Percentiles rank a stretch among this genome's conserved stretches.
Conservation (phyloP, 1,140 invertebrate species). For the Scaptomyza hsui region DNA sequence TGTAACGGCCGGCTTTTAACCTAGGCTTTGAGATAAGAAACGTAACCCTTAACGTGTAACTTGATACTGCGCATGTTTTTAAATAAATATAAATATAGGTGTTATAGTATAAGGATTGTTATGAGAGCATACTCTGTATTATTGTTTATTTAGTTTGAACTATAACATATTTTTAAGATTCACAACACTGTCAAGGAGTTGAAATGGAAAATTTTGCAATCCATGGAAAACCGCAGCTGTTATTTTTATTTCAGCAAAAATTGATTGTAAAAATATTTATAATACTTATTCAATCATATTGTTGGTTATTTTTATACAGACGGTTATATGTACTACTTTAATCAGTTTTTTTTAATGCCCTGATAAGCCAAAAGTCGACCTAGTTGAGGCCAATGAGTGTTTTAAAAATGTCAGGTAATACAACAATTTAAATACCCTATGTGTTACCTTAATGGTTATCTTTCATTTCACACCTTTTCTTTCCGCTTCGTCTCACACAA, state of each 20-base stretch:
- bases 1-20: conserved; percentile 19
- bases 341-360: conserved; percentile 43
- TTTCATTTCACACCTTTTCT: background rate
- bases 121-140: background rate
- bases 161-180: no score
- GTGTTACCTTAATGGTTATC: background rate
- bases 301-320: conserved; percentile 45
- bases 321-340: conserved; percentile 25
- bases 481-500: background rate
- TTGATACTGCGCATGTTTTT: conserved; percentile 8
- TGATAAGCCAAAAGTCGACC: conserved; percentile 78
- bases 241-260: conserved; percentile 12
- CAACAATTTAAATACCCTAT: conserved; percentile 5
- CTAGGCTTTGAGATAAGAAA: conserved; percentile 12
- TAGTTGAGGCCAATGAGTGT: conserved; percentile 54
- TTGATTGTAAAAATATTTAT: conserved; percentile 10
- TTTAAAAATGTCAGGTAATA: conserved; percentile 24
- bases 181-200: background rate
- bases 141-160: no score
- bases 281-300: conserved; percentile 30
- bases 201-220: background rate
- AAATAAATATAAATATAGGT: background rate
- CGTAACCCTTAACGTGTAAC: conserved; percentile 7
- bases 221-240: background rate
- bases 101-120: background rate